Evolutionary conservation across 2,888 invertebrate genomes (phyloP), one percentile per base, ranked within the genome.

Genomic region (Drosophila quinaria): DNA sequence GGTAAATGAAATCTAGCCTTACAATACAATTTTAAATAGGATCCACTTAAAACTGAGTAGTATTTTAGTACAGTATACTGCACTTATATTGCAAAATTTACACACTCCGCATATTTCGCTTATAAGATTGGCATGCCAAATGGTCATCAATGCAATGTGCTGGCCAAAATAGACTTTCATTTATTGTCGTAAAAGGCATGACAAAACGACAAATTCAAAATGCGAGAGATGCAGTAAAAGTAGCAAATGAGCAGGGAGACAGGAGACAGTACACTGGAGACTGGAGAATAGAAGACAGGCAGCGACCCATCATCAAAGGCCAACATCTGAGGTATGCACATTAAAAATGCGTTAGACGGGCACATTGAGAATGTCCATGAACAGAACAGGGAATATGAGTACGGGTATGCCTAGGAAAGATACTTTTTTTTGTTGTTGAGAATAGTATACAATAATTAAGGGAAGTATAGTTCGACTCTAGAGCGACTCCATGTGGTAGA

Each of bases 401-500:
- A 37, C 46, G 52, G 10, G 19, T 9, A 37, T 35, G 19, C 19
- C 50, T 56, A 46, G 19, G 33, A 22, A 49, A 37, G 10, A 52
- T n/a, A n/a, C 46, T 13, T 13, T 41, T 17, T 25, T 29, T 29
- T 29, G 25, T 15, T 17, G 41, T 4, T 11, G 29, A 42, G 52
- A 29, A 44, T 13, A 39, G 29, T n/a, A 52, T 39, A 51, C 47
- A 39, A 65, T 64, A 62, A 58, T 74, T 58, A 70, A 73, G 82
- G 69, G 60, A 69, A 74, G 25, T 39, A 47, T 35, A 15, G 66
- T 37, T 31, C n/a, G 55, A 76, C 59, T 63, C 44, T 60, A 77
- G 72, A 76, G 73, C 60, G 79, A 83, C 78, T 86, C 80, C 88
- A 88, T 84, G 89, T 84, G 84, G 73, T 61, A 64, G 83, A 59